Evolutionary conservation across 2,797 vertebrate genomes (phyloP), one percentile per base, ranked within the genome.

Genomic region (Fratercula arctica): DNA sequence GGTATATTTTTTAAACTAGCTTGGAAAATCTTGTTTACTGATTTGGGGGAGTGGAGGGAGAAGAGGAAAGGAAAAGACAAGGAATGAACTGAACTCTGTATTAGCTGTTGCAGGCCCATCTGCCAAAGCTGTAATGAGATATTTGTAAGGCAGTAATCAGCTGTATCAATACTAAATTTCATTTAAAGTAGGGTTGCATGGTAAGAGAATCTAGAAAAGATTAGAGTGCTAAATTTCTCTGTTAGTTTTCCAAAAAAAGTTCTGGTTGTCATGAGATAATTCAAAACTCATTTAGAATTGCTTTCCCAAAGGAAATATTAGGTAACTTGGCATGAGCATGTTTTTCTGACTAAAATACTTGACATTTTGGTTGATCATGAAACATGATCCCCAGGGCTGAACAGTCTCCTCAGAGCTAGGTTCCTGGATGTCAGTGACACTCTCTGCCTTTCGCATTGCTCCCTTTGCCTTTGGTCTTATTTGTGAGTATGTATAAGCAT

Each of bases 291-390:
- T 92, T 96, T 97, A 97, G 90, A 96, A 92, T 94, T 96, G 74
- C 88, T 97, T 97, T 97, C 93, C 97, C 93, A 89, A 96, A 97
- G 95, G 97, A 97, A 97, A 96, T 96, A 96, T 88, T 96, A 94
- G 94, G 93, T 92, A 96, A 95, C 89, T 90, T 79, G 94, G 87
- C 74, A 13, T 78, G 91, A 93, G 83, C 80, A 90, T 94, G 92
- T 69, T 88, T 88, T 96, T 96, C 93, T 97, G 94, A 95, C 74
- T 90, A 68, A 76, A 94, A 85, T 69, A 69, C 53, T 80, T 84
- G 78, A 89, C 78, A 66, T 93, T 95, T 91, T 73, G 37, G 56
- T 87, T 70, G 69, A 76, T 90, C 66, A 66, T 76, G 87, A 84
- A 92, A 88, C 17, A 43, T 4, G 12, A 91, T 90, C 48, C 45